These are phyloP conservation scores for Furcifer pardalis DNA, from an alignment of 2,797 vertebrate species.

Conservation along the genomic window DNA sequence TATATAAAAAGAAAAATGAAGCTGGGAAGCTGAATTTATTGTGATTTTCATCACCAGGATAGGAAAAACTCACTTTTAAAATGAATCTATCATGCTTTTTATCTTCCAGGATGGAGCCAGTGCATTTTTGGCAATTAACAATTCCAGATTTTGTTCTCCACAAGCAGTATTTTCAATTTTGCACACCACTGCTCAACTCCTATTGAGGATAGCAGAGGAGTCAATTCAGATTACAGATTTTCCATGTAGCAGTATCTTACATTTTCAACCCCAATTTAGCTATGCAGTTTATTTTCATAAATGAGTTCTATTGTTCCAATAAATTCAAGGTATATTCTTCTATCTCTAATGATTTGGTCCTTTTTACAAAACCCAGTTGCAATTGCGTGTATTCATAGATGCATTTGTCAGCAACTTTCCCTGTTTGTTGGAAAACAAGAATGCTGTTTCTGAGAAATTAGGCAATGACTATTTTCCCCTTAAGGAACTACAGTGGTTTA, in stretches of 20 bases:
- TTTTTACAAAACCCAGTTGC: constrained; percentile 38
- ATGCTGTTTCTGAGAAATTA: background rate
- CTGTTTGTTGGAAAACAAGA: constrained; percentile 31
- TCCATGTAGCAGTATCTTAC: background rate
- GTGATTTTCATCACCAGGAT: too few species aligned
- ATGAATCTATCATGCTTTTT: too few species aligned
- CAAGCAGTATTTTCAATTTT: constrained; percentile 5
- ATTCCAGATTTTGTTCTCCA: constrained; percentile 2
- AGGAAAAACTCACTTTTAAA: too few species aligned
- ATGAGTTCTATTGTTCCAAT: constrained; percentile 47
- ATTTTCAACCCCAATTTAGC: background rate
- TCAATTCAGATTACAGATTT: background rate
- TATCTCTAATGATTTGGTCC: constrained; percentile 29
- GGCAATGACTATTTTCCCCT: background rate
- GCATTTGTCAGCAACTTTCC: background rate
- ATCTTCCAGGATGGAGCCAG: background rate
- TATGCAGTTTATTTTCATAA: background rate
- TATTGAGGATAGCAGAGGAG: background rate
- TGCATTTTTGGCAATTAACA: constrained; percentile 3
- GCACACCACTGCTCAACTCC: background rate
- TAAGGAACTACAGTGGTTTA: too few species aligned
- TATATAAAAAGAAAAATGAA: background rate
- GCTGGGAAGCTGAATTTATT: background rate
- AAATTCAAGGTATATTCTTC: constrained; percentile 54
- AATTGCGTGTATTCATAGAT: constrained; percentile 1